Evolutionary conservation across 2,797 vertebrate species (phyloP).

Genomic region (Aselliscus stoliczkanus): DNA sequence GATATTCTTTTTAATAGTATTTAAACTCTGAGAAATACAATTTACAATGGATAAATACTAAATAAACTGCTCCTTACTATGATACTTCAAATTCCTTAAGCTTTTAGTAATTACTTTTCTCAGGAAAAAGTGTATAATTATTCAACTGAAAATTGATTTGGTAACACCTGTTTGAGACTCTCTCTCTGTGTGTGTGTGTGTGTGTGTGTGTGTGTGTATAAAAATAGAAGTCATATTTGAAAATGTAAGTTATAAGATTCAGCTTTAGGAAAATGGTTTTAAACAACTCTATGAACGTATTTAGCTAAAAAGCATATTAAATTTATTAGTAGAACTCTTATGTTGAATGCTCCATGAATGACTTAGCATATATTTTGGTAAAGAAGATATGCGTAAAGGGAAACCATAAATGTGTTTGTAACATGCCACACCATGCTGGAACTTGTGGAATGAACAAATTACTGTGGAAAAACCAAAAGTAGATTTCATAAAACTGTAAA

Average conservation of each 20-base stretch:
- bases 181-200: neutral
- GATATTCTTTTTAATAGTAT: neutral
- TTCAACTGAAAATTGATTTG: conserved; percentile 38
- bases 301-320: neutral
- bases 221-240: neutral
- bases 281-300: neutral
- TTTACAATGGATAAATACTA: neutral
- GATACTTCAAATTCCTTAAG: neutral
- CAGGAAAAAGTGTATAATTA: neutral
- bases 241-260: neutral
- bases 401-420: neutral
- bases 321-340: neutral
- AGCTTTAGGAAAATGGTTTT: neutral
- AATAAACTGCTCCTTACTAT: neutral
- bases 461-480: neutral
- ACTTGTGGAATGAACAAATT: neutral
- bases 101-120: conserved; percentile 6
- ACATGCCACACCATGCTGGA: neutral
- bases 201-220: too few relatives aligned
- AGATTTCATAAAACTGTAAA: neutral
- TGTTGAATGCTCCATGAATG: neutral
- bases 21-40: neutral
- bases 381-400: neutral
- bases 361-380: neutral
- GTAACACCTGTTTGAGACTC: neutral